Evolutionary conservation across 2,113 vertebrate genomes (phyloP).

Genomic region (Panthera uncia): DNA sequence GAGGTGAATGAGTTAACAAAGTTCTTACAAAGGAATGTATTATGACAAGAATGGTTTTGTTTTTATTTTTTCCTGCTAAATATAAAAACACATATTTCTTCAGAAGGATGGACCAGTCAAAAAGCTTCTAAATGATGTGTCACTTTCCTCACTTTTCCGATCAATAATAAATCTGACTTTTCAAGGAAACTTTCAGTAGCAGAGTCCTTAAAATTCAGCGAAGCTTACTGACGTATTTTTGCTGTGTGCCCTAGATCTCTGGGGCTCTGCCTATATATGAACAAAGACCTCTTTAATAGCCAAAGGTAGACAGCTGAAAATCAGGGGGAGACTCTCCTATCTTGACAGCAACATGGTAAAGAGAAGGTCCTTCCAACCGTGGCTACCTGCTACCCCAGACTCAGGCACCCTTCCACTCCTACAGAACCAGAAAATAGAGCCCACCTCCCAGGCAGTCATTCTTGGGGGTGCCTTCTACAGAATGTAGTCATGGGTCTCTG

Average conservation of each 20-base stretch:
- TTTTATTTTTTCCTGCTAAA: not conserved
- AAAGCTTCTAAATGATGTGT: constrained; percentile 11
- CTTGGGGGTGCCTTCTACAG: not conserved
- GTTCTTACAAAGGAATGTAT: not conserved
- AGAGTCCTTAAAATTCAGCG: not conserved
- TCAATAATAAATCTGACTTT: not conserved
- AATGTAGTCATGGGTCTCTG: not conserved
- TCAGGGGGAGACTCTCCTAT: not conserved
- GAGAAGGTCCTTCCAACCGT: not conserved
- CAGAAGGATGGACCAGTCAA: not conserved
- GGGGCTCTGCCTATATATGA: not conserved
- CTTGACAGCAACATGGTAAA: not conserved
- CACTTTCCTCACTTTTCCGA: not conserved
- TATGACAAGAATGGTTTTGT: not conserved
- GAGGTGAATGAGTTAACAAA: not conserved
- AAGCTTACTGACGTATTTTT: not conserved
- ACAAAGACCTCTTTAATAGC: not conserved
- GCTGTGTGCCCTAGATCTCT: not conserved
- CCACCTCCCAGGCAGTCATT: not conserved
- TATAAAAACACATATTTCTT: not conserved
- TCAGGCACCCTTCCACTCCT: not conserved
- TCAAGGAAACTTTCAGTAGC: not conserved
- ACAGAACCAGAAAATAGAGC: not conserved
- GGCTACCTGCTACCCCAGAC: too few relatives aligned
- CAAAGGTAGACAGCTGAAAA: not conserved